These are phyloP conservation scores for Carcina quercana DNA, from an alignment of 2,888 invertebrate genomes.

Conservation along the genomic window DNA sequence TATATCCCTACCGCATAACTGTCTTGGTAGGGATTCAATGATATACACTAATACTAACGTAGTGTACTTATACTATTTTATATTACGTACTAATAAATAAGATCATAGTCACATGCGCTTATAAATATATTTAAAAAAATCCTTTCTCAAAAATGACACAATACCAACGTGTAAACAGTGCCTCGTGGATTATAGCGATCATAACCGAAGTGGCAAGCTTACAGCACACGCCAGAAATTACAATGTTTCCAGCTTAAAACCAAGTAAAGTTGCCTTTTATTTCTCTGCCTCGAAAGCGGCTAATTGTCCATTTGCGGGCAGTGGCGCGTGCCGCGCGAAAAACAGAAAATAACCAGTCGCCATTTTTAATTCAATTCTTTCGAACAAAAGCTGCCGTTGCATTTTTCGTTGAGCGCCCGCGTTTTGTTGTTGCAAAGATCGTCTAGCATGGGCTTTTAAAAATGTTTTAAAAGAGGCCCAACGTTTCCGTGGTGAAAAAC, in stretches of 20 bases:
- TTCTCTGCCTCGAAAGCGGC: constrained; percentile 29
- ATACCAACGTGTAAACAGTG: too few relatives aligned
- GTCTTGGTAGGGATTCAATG: too few relatives aligned
- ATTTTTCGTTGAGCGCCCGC: constrained; percentile 41
- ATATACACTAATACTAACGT: too few relatives aligned
- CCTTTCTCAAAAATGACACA: too few relatives aligned
- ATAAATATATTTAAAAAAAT: too few relatives aligned
- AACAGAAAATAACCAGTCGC: constrained; percentile 52
- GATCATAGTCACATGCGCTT: too few relatives aligned
- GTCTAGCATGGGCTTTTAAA: neutral
- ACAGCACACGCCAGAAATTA: constrained; percentile 25
- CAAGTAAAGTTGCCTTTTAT: constrained; percentile 29
- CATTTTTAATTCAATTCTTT: constrained; percentile 68
- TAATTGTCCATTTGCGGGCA: constrained; percentile 69
- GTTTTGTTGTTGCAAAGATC: too few relatives aligned
- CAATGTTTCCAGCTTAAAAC: constrained; percentile 36
- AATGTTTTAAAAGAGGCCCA: too few relatives aligned
- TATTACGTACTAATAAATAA: too few relatives aligned
- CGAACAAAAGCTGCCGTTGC: constrained; percentile 56
- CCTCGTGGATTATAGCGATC: constrained; percentile 1
- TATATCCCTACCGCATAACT: too few relatives aligned
- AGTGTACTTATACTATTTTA: too few relatives aligned
- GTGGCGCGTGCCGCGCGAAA: constrained; percentile 55
- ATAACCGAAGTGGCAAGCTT: constrained; percentile 6
- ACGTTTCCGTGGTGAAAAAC: neutral